Conservation (phyloP, 2,888 invertebrate genomes). For the Barypeithes pellucidus region DNA sequence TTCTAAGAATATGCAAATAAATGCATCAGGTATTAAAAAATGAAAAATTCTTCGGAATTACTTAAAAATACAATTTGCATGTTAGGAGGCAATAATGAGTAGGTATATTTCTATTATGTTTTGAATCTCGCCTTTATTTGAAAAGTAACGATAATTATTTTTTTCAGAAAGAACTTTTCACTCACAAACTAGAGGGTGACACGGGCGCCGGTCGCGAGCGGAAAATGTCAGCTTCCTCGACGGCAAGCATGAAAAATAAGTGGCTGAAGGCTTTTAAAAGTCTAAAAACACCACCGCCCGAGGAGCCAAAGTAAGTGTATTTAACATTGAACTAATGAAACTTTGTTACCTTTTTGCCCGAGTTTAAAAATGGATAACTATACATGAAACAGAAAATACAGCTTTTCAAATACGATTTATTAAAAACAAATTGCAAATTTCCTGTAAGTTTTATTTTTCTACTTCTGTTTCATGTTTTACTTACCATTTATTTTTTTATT, state of each 20-base stretch:
- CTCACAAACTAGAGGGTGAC: conserved; percentile 79
- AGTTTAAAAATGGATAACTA: conserved; percentile 6
- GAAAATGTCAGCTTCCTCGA: conserved; percentile 89
- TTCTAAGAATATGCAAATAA: no score
- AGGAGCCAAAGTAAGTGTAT: conserved; percentile 78
- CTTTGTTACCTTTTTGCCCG: conserved; percentile 28
- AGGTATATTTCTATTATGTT: no score
- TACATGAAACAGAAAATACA: neutral
- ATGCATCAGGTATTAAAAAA: no score
- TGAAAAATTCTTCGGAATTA: no score
- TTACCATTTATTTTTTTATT: neutral
- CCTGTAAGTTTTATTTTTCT: neutral
- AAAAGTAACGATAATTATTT: conserved; percentile 26
- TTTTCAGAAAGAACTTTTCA: conserved; percentile 88
- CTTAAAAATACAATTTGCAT: no score
- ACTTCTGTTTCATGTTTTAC: conserved; percentile 2
- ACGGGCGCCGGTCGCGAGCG: conserved; percentile 76
- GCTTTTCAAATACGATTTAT: no score
- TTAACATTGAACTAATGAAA: neutral
- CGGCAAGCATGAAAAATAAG: conserved; percentile 95
- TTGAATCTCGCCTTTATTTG: no score
- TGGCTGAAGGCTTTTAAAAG: conserved; percentile 98
- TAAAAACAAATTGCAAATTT: neutral
- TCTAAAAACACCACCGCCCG: conserved; percentile 83
- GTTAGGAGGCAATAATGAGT: no score